Percentiles rank a stretch among this genome's conserved stretches.
These are phyloP conservation scores for Telenomus remus DNA, from an alignment of 1,140 invertebrate genomes.

Conservation along the genomic window DNA sequence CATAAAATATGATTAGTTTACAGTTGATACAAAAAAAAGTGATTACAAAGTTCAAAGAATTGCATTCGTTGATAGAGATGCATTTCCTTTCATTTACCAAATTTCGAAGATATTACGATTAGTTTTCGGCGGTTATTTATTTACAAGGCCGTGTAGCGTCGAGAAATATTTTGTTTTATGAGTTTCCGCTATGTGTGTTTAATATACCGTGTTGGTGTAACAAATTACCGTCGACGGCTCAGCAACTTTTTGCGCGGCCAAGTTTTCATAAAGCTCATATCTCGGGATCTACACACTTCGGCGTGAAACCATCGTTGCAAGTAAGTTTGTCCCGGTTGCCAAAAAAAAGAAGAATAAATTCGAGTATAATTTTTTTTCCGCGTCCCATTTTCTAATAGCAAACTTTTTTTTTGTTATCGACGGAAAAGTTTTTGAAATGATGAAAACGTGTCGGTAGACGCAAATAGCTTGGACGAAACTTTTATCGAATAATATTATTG, in stretches of 20 bases:
- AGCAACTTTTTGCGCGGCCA: slow-evolving; percentile 37
- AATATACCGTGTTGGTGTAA: slow-evolving; percentile 40
- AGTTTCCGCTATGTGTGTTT: slow-evolving; percentile 34
- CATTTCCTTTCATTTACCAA: background rate
- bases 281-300: slow-evolving; percentile 37
- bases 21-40: no score
- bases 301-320: slow-evolving; percentile 30
- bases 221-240: slow-evolving; percentile 37
- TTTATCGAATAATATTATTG: slow-evolving; percentile 29
- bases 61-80: background rate
- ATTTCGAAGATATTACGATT: background rate
- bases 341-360: slow-evolving; percentile 38
- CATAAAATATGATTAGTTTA: no score
- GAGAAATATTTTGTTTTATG: slow-evolving; percentile 35
- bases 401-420: slow-evolving; percentile 41
- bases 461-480: slow-evolving; percentile 25
- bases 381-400: slow-evolving; percentile 43
- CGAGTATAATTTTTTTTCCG: background rate
- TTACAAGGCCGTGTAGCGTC: slow-evolving; percentile 5
- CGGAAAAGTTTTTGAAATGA: slow-evolving; percentile 35
- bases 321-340: slow-evolving; percentile 36
- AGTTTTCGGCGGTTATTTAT: slow-evolving; percentile 16
- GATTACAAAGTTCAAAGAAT: no score
- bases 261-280: slow-evolving; percentile 50
- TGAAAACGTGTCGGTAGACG: slow-evolving; percentile 40